Conservation (phyloP, 1,140 invertebrate species). For the Ips typographus region DNA sequence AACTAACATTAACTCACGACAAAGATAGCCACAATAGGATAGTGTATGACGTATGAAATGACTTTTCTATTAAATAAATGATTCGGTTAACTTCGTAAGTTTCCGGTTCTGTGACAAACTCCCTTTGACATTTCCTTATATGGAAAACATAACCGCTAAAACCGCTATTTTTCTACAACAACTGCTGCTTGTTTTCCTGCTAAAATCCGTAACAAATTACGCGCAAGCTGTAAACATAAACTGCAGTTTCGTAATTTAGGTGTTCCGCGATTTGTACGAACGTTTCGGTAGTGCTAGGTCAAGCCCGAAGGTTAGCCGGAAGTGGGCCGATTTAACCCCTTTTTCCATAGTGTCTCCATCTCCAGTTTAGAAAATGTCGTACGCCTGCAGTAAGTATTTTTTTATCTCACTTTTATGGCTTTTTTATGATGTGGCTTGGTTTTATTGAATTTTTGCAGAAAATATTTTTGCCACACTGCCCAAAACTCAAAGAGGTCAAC, state of each 20-base stretch:
- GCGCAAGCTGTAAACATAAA: background rate
- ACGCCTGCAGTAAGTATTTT: constrained; percentile 41
- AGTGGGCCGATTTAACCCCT: too few relatives aligned
- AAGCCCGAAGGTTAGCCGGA: too few relatives aligned
- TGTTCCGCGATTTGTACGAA: background rate
- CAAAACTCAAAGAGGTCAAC: constrained; percentile 87
- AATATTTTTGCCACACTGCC: constrained; percentile 91
- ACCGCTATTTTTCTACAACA: constrained; percentile 10
- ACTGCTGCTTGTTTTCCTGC: background rate
- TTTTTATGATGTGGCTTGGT: background rate
- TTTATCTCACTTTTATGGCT: background rate
- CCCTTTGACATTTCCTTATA: constrained; percentile 36
- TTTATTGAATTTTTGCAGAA: constrained; percentile 61
- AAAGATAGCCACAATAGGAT: background rate
- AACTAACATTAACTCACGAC: background rate
- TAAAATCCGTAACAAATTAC: constrained; percentile 22
- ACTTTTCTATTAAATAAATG: background rate
- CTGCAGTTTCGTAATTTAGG: too few relatives aligned
- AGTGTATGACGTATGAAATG: background rate
- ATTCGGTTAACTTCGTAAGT: background rate
- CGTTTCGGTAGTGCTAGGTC: too few relatives aligned
- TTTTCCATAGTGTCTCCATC: too few relatives aligned
- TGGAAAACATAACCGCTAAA: constrained; percentile 47
- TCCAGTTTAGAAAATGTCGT: constrained; percentile 37
- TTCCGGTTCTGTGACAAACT: too few relatives aligned